These are phyloP conservation scores for Phrixothrix hirtus DNA, from an alignment of 2,888 invertebrate genomes.

Conservation along the genomic window DNA sequence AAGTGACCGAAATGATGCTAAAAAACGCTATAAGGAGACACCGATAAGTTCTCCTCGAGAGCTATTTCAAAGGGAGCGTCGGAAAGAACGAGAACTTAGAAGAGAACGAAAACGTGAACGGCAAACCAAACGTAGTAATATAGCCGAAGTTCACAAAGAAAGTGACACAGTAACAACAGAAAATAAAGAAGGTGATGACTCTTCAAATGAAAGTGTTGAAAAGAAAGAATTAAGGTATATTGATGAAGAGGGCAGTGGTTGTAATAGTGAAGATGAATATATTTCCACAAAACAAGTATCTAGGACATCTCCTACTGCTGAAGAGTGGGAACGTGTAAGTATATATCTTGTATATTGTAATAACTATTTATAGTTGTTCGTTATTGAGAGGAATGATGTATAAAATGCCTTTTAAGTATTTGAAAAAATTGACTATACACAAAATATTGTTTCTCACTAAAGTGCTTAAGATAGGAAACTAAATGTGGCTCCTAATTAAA, in stretches of 20 bases:
- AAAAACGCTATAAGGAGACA: slow-evolving; percentile 52
- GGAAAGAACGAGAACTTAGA: slow-evolving; percentile 23
- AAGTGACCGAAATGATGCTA: slow-evolving; percentile 48
- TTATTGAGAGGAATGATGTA: too few species aligned
- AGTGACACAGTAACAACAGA: slow-evolving; percentile 28
- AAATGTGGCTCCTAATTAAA: too few species aligned
- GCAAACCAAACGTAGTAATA: slow-evolving; percentile 47
- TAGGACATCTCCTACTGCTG: slow-evolving; percentile 45
- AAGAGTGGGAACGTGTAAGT: slow-evolving; percentile 53
- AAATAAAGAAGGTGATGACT: slow-evolving; percentile 42
- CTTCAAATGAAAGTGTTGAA: slow-evolving; percentile 37
- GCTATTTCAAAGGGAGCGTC: slow-evolving; percentile 43
- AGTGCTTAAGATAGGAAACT: too few species aligned
- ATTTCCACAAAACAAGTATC: slow-evolving; percentile 32
- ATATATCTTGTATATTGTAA: background rate
- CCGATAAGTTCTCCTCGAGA: slow-evolving; percentile 42
- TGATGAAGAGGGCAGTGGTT: slow-evolving; percentile 54
- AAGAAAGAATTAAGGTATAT: slow-evolving; percentile 42
- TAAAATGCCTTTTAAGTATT: too few species aligned
- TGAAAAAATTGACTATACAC: too few species aligned
- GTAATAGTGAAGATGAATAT: slow-evolving; percentile 56
- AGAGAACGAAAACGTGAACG: slow-evolving; percentile 43
- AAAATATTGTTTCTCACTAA: too few species aligned
- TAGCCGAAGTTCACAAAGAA: slow-evolving; percentile 40
- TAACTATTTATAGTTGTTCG: too few species aligned